These are phyloP conservation scores for Eucriotettix oculatus DNA, from an alignment of 2,888 invertebrate species.

Conservation along the genomic window DNA sequence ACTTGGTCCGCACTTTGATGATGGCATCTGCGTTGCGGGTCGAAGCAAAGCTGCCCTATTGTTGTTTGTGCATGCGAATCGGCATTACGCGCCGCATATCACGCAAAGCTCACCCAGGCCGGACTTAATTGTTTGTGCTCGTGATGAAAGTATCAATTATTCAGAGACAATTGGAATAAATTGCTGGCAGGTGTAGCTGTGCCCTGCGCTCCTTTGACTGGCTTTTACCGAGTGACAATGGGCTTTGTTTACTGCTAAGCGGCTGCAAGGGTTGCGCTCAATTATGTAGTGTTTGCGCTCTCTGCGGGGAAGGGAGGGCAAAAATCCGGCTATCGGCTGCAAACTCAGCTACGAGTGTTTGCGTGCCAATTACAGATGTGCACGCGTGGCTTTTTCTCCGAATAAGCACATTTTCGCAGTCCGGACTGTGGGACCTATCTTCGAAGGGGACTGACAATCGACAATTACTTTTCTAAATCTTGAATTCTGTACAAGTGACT, in stretches of 20 bases:
- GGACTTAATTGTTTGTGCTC: slow-evolving; percentile 13
- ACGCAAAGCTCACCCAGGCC: background rate
- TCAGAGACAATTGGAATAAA: slow-evolving; percentile 12
- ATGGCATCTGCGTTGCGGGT: too few relatives aligned
- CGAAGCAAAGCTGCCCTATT: too few relatives aligned
- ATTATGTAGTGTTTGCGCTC: background rate
- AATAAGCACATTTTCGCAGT: background rate
- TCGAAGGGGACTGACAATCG: too few relatives aligned
- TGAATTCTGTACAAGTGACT: too few relatives aligned
- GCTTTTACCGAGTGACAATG: background rate
- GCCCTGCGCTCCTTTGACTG: background rate
- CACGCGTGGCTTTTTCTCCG: slow-evolving; percentile 3
- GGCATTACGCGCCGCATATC: background rate
- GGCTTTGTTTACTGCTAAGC: background rate
- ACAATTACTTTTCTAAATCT: too few relatives aligned
- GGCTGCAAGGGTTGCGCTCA: background rate
- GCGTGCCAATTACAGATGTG: background rate
- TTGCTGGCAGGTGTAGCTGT: slow-evolving; percentile 6
- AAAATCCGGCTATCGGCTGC: background rate
- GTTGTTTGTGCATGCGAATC: too few relatives aligned
- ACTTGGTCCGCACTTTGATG: too few relatives aligned
- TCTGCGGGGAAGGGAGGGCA: background rate
- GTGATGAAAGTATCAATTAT: slow-evolving; percentile 14
- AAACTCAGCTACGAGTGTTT: background rate
- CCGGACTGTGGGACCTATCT: too few relatives aligned